Evolutionary conservation across 2,797 vertebrate species (phyloP), one percentile per base, ranked within the genome.

Genomic region (Acomys russatus): DNA sequence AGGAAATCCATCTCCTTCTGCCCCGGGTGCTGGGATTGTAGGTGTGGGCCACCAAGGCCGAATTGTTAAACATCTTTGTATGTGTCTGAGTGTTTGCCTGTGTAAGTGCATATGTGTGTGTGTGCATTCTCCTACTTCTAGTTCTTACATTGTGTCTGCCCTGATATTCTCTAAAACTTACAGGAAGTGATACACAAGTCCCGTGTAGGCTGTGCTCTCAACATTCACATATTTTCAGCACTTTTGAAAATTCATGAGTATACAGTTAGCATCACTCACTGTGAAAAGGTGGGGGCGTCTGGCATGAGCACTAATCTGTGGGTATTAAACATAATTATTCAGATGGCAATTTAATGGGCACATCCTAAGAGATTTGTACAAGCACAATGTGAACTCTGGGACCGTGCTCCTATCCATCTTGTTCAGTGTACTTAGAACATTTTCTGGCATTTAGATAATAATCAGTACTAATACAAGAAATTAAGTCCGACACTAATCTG

Each of bases 391-490:
- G 88, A 95, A 68, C 10, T 94, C 70, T 68, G 61, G 54, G 12
- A 22, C 20, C 73, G 12, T 79, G 33, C 6, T 35, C 70, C 88
- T 78, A 71, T 61, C 35, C 90, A 9, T 88, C 82, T 84, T 90
- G 20, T 70, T 91, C 51, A 74, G 79, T 33, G 12, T 49, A 88
- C 56, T 84, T 92, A 94, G 12, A 87, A 95, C 54, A 95, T 59
- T 88, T 89, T 95, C 78, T 12, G 28, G 51, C 38, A 89, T 44
- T 44, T 44, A 44, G 44, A 90, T 30, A 88, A 56, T 91, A 78
- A 88, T 91, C 38, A 86, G n/a, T 71, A 71, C 80, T 76, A 87
- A 94, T 71, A 10, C 74, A 20, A 92, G n/a, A 77, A 83, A 86
- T 86, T n/a, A 70, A 68, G 15, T 68, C 87, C 64, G 49, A 77